A percentile compares a stretch with the other conserved stretches of the same genome.
These are phyloP conservation scores for Melanocharis versteri DNA, from an alignment of 2,113 vertebrate species.

Conservation along the genomic window DNA sequence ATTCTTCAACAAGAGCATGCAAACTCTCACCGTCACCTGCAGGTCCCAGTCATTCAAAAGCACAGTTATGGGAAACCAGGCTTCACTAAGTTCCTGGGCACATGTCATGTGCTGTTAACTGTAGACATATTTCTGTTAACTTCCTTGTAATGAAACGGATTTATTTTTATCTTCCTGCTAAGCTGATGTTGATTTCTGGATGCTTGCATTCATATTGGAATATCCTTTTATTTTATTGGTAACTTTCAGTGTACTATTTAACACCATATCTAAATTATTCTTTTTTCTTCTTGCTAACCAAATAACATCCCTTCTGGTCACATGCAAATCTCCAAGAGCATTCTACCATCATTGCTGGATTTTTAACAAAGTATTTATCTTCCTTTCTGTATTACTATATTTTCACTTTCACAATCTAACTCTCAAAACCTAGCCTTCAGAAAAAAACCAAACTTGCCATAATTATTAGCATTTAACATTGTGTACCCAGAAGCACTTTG, in stretches of 20 bases:
- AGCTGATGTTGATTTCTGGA: background rate
- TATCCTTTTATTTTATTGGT: background rate
- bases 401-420: background rate
- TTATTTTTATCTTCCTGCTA: background rate
- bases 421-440: background rate
- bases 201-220: background rate
- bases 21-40: background rate
- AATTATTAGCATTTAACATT: background rate
- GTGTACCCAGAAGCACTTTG: background rate
- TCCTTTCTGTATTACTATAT: background rate
- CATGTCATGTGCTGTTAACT: background rate
- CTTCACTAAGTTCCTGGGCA: background rate
- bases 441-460: background rate
- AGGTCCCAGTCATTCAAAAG: background rate
- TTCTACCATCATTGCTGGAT: background rate
- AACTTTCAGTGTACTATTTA: background rate
- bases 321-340: fast-evolving
- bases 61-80: background rate
- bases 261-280: background rate
- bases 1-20: background rate
- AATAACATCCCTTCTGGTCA: background rate
- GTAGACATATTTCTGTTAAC: background rate
- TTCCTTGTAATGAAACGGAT: background rate
- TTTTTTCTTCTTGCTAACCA: background rate
- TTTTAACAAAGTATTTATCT: background rate